Conservation (phyloP, 2,113 vertebrate species). For the Apodemus speciosus region DNA sequence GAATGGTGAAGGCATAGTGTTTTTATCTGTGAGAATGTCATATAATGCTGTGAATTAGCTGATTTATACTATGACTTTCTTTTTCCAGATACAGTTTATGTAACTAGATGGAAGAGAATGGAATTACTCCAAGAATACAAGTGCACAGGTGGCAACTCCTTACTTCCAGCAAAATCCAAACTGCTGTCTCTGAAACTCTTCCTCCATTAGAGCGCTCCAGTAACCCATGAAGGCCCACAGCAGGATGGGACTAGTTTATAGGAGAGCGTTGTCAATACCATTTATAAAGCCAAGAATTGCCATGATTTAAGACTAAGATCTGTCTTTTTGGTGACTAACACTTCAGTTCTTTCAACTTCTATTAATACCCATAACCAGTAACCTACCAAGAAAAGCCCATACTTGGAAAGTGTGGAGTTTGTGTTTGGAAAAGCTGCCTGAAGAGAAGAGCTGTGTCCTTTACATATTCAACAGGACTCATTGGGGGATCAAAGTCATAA, state of each 20-base stretch:
- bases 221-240: conserved; percentile 83
- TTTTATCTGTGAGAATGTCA: conserved; percentile 53
- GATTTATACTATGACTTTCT: conserved; percentile 64
- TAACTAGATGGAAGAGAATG: conserved; percentile 89
- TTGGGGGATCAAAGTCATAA: conserved; percentile 83
- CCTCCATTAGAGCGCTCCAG: conserved; percentile 85
- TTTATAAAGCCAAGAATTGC: conserved; percentile 83
- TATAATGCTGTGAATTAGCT: conserved; percentile 73
- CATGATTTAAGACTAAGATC: conserved; percentile 79
- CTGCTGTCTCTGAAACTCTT: conserved; percentile 86
- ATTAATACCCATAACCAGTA: conserved; percentile 85
- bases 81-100: conserved; percentile 97
- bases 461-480: conserved; percentile 81
- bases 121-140: conserved; percentile 85
- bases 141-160: conserved; percentile 87
- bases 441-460: conserved; percentile 79
- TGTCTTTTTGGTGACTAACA: conserved; percentile 84
- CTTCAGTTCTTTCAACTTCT: conserved; percentile 82
- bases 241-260: conserved; percentile 79
- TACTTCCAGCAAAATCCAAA: conserved; percentile 88
- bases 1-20: conserved; percentile 28
- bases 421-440: conserved; percentile 84
- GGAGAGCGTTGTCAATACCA: conserved; percentile 72
- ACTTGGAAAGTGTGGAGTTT: conserved; percentile 77
- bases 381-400: conserved; percentile 79